These are phyloP conservation scores for Netelia virgata DNA, from an alignment of 2,888 invertebrate species.

Conservation along the genomic window DNA sequence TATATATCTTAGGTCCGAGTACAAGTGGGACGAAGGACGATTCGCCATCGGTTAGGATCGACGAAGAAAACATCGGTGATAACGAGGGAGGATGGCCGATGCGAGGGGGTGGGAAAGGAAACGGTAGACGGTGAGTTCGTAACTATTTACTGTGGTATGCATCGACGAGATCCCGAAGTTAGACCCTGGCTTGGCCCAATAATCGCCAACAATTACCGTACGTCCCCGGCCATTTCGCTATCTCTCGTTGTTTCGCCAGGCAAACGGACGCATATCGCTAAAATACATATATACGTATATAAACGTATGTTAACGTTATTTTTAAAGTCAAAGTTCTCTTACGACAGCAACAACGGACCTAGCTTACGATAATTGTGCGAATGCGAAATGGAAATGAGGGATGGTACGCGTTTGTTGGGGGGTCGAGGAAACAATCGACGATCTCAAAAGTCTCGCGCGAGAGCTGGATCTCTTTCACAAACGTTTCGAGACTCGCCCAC, in stretches of 20 bases:
- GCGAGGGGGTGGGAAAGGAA: conserved; percentile 38
- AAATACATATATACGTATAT: not conserved
- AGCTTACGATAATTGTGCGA: conserved; percentile 13
- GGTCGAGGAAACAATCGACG: conserved; percentile 4
- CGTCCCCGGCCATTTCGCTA: conserved; percentile 74
- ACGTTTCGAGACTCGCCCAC: not conserved
- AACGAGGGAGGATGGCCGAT: conserved; percentile 25
- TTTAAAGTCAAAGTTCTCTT: conserved; percentile 14
- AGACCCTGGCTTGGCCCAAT: conserved; percentile 75
- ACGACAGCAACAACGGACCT: not conserved
- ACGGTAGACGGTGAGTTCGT: conserved; percentile 59
- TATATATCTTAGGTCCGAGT: not conserved
- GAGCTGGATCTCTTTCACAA: conserved; percentile 8
- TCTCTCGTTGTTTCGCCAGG: conserved; percentile 40
- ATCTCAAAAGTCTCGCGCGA: not conserved
- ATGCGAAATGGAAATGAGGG: conserved; percentile 26
- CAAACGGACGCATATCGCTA: not conserved
- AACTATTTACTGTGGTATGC: conserved; percentile 74
- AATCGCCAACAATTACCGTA: conserved; percentile 79
- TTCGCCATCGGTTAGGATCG: not conserved
- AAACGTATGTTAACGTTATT: not conserved
- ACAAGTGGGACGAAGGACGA: no score
- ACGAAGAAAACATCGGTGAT: not conserved
- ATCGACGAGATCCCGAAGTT: conserved; percentile 75
- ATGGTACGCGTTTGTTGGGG: not conserved